These are phyloP conservation scores for Tricholauxania praeusta DNA, from an alignment of 2,888 invertebrate genomes.

Conservation along the genomic window DNA sequence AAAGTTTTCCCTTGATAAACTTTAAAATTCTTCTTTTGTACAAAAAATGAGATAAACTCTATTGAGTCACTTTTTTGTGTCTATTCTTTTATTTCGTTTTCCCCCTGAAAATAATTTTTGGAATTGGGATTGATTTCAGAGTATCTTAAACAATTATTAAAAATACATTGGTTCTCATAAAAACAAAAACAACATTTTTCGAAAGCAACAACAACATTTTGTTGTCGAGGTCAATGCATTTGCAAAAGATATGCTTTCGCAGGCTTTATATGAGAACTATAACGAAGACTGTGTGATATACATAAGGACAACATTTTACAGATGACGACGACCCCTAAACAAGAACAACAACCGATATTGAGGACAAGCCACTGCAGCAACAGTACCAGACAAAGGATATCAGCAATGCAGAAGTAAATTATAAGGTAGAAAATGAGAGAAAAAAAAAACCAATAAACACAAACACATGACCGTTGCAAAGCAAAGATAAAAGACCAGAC, in stretches of 20 bases:
- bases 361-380: no score
- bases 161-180: neutral
- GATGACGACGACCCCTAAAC: neutral
- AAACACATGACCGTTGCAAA: neutral
- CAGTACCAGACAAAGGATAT: neutral
- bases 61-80: no score
- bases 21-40: no score
- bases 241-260: neutral
- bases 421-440: neutral
- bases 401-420: neutral
- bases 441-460: slow-evolving; percentile 2
- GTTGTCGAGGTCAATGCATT: neutral
- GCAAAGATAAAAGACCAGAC: no score
- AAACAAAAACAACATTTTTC: neutral
- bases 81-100: no score
- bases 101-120: neutral
- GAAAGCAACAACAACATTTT: neutral
- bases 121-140: slow-evolving; percentile 4
- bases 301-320: neutral
- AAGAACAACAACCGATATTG: no score
- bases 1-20: no score
- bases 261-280: neutral
- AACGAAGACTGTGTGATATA: neutral
- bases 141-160: neutral
- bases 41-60: no score